A percentile compares a stretch with the other conserved stretches of the same genome.
Conservation (phyloP, 2,797 vertebrate species). For the Chaetodon trifasciatus region DNA sequence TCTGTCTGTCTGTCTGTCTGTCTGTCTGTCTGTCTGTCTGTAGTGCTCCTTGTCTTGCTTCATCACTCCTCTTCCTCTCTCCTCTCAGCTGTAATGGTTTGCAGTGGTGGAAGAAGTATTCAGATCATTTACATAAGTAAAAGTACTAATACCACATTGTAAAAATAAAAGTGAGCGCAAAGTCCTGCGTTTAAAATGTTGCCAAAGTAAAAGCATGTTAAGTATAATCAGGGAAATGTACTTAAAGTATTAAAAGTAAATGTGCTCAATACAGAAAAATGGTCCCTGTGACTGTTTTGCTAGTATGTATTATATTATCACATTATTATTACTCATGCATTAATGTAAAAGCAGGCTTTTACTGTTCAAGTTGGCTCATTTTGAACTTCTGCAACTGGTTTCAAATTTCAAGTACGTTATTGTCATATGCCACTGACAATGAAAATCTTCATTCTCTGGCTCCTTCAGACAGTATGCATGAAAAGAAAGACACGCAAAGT, state of each 20-base stretch:
- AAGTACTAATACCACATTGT: neutral
- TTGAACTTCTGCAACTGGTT: too few relatives aligned
- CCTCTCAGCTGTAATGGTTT: neutral
- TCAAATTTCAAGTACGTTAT: too few relatives aligned
- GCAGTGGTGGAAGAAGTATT: neutral
- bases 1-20: slow-evolving; percentile 6
- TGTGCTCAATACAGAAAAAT: neutral
- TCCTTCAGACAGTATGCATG: too few relatives aligned
- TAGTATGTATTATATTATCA: neutral
- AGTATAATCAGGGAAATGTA: neutral
- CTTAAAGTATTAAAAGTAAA: neutral
- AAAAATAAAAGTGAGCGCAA: too few relatives aligned
- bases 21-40: slow-evolving; percentile 13
- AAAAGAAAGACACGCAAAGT: too few relatives aligned
- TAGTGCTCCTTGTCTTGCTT: slow-evolving; percentile 2
- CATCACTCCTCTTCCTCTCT: slow-evolving; percentile 17
- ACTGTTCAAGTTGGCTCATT: too few relatives aligned
- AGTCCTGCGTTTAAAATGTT: neutral
- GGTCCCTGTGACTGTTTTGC: neutral
- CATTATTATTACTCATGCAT: neutral
- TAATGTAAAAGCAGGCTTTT: too few relatives aligned
- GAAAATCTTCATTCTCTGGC: neutral
- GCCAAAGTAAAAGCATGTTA: neutral
- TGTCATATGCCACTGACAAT: neutral
- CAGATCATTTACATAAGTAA: neutral